Conservation (phyloP, 2,113 vertebrate species). For the Chloropsis cyanopogon region DNA sequence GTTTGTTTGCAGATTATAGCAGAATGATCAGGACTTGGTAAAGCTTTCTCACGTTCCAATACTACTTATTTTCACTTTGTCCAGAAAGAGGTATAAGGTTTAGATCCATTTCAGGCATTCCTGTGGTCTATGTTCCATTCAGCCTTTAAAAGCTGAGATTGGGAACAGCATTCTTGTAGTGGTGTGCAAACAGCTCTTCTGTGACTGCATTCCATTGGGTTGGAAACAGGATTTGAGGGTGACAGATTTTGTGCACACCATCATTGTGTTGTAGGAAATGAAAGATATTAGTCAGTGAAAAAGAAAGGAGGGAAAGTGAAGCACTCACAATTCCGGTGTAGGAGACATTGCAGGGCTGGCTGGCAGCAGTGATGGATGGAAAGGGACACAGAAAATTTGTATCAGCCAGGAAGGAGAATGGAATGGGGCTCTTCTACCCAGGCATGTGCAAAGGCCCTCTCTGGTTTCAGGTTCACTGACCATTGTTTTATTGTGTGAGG, state of each 20-base stretch:
- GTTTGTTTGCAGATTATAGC: neutral
- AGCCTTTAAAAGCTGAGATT: neutral
- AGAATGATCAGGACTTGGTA: neutral
- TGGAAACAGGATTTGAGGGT: neutral
- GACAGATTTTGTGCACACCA: neutral
- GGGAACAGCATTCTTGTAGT: neutral
- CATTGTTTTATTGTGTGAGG: neutral
- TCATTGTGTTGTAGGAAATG: neutral
- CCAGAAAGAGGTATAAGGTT: neutral
- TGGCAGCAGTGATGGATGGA: neutral
- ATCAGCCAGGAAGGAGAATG: neutral
- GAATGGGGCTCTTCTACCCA: neutral
- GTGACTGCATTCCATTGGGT: neutral
- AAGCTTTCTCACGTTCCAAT: neutral
- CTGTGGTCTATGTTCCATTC: neutral
- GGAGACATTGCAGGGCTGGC: neutral
- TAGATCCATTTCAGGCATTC: neutral
- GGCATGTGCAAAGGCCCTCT: neutral
- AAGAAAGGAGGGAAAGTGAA: neutral
- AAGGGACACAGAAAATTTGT: neutral
- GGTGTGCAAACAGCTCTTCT: neutral
- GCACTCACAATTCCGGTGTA: neutral
- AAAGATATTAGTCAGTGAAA: neutral
- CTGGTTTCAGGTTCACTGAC: neutral
- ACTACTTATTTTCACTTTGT: neutral